A percentile compares a stretch with the other conserved stretches of the same genome.
Conservation (phyloP, 2,797 vertebrate genomes). For the Molossus alvarezi region DNA sequence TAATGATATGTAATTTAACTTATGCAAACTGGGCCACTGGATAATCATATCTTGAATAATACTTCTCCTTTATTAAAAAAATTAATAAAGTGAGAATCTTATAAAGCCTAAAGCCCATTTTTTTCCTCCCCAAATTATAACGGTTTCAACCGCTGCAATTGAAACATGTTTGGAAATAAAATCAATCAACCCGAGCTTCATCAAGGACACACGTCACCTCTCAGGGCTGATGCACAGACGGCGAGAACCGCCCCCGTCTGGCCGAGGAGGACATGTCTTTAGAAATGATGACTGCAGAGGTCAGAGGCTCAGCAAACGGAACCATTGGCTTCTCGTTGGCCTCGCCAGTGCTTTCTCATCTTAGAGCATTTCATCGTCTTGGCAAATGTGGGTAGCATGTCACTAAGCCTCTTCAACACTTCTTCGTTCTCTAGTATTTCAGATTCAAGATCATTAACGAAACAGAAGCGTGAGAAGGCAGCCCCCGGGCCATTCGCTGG, state of each 20-base stretch:
- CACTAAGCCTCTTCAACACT: constrained; percentile 89
- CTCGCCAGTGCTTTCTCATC: constrained; percentile 86
- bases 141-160: not conserved
- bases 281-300: constrained; percentile 79
- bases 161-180: constrained; percentile 73
- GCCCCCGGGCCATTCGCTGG: constrained; percentile 86
- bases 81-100: constrained; percentile 67
- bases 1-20: constrained; percentile 77
- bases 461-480: constrained; percentile 89
- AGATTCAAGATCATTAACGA: constrained; percentile 91
- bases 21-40: constrained; percentile 62
- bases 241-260: not conserved
- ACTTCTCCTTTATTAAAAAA: constrained; percentile 72
- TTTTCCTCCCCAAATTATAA: constrained; percentile 23
- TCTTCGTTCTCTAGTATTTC: constrained; percentile 89
- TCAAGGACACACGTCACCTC: not conserved
- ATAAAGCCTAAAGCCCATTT: constrained; percentile 36
- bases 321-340: constrained; percentile 84
- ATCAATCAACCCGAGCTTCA: constrained; percentile 31
- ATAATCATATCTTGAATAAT: constrained; percentile 77
- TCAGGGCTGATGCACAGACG: not conserved
- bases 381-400: constrained; percentile 89
- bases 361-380: constrained; percentile 88
- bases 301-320: constrained; percentile 86
- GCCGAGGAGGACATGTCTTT: not conserved